These are phyloP conservation scores for Octodonta nipae DNA, from an alignment of 2,888 invertebrate genomes.

Conservation along the genomic window DNA sequence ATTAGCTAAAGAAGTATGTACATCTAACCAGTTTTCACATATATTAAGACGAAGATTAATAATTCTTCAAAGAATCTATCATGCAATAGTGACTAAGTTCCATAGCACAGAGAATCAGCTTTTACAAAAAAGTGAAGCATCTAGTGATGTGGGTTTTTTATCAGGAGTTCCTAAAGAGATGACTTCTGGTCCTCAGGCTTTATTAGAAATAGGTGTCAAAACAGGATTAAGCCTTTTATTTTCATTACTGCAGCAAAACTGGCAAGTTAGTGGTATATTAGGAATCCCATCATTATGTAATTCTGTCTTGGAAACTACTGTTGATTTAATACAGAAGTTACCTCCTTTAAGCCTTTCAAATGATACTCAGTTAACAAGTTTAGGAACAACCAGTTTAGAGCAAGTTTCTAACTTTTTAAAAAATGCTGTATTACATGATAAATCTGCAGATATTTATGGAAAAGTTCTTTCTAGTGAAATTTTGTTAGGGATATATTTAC, in stretches of 20 bases:
- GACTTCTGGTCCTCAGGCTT: slow-evolving; percentile 37
- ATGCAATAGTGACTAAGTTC: slow-evolving; percentile 42
- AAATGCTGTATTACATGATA: slow-evolving; percentile 38
- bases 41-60: slow-evolving; percentile 42
- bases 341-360: slow-evolving; percentile 47
- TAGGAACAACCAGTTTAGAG: slow-evolving; percentile 40
- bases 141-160: slow-evolving; percentile 7
- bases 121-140: slow-evolving; percentile 23
- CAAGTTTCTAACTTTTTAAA: slow-evolving; percentile 42
- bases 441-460: slow-evolving; percentile 38
- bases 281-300: slow-evolving; percentile 40
- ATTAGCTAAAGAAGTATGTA: slow-evolving; percentile 41
- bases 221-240: slow-evolving; percentile 47
- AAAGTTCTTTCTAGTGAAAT: slow-evolving; percentile 39
- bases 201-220: slow-evolving; percentile 48
- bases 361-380: slow-evolving; percentile 42
- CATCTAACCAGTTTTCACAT: slow-evolving; percentile 44
- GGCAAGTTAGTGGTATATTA: slow-evolving; percentile 36
- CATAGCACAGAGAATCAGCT: slow-evolving; percentile 31
- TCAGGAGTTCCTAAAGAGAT: slow-evolving; percentile 16
- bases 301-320: slow-evolving; percentile 45
- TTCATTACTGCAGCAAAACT: slow-evolving; percentile 45
- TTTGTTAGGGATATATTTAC: slow-evolving; percentile 42
- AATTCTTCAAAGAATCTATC: slow-evolving; percentile 43
- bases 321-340: slow-evolving; percentile 41